Percentiles rank a stretch among this genome's conserved stretches.
These are phyloP conservation scores for Candidula unifasciata DNA, from an alignment of 2,888 invertebrate species.

Conservation along the genomic window DNA sequence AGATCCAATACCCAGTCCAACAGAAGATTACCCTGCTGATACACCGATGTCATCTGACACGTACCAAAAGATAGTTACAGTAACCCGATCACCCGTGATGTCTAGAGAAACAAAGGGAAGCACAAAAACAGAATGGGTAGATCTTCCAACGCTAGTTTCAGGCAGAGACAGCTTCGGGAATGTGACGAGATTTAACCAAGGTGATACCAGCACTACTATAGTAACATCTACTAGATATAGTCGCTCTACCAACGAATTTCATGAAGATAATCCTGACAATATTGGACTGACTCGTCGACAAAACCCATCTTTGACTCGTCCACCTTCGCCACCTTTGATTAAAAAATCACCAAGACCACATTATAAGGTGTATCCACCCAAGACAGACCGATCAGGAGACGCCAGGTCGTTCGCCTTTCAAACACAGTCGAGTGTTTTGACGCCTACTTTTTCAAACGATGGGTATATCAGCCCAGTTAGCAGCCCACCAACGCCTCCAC, in stretches of 20 bases:
- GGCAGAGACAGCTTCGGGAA: background rate
- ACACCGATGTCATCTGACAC: background rate
- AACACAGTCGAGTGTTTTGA: background rate
- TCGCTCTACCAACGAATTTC: background rate
- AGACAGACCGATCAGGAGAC: background rate
- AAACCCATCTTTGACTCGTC: slow-evolving; percentile 19
- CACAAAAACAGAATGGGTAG: slow-evolving; percentile 22
- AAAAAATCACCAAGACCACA: slow-evolving; percentile 17
- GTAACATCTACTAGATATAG: background rate
- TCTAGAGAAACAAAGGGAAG: too few relatives aligned
- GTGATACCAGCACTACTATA: slow-evolving; percentile 5
- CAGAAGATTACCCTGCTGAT: slow-evolving; percentile 2
- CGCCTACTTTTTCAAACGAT: background rate
- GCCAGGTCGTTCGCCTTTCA: background rate
- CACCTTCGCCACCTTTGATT: slow-evolving; percentile 8
- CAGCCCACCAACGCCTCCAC: slow-evolving; percentile 25
- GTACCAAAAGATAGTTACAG: too few relatives aligned
- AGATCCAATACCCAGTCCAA: slow-evolving; percentile 4
- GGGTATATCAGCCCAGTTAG: background rate
- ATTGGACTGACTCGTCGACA: background rate
- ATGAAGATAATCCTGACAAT: background rate
- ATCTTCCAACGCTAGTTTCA: background rate
- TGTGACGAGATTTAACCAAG: background rate
- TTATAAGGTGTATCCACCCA: slow-evolving; percentile 5
- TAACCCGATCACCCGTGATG: background rate